A percentile compares a stretch with the other conserved stretches of the same genome.
These are phyloP conservation scores for Timema cristinae DNA, from an alignment of 2,888 invertebrate species.

Conservation along the genomic window DNA sequence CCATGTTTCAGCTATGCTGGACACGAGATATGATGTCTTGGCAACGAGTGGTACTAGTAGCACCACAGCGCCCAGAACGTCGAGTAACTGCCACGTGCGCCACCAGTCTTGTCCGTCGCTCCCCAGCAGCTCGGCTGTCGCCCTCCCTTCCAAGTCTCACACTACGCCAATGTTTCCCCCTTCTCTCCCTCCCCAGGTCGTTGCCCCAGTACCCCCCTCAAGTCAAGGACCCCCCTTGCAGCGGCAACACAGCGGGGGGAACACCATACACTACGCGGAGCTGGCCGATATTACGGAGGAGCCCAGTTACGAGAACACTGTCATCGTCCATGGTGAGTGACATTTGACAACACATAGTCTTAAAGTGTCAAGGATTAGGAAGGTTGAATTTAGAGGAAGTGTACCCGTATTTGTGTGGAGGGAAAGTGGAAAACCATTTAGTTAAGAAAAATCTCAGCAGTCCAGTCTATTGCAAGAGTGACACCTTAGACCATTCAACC, in stretches of 20 bases:
- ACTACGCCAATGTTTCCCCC: constrained; percentile 34
- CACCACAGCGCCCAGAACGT: constrained; percentile 26
- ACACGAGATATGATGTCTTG: constrained; percentile 46
- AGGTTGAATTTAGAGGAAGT: too few relatives aligned
- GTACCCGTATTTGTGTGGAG: too few relatives aligned
- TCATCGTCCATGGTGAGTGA: constrained; percentile 45
- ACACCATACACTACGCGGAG: constrained; percentile 35
- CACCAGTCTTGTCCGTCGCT: constrained; percentile 30
- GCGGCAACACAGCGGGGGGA: constrained; percentile 31
- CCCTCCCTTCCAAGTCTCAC: constrained; percentile 32
- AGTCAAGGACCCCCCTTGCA: constrained; percentile 33
- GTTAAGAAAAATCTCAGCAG: too few relatives aligned
- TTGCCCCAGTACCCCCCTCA: constrained; percentile 29
- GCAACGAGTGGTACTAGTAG: constrained; percentile 38
- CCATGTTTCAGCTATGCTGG: constrained; percentile 38
- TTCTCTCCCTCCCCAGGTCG: constrained; percentile 30
- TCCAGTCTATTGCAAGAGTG: too few relatives aligned
- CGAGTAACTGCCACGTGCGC: constrained; percentile 33
- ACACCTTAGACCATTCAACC: too few relatives aligned
- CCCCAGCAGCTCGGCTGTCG: constrained; percentile 29
- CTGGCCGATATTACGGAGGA: constrained; percentile 43
- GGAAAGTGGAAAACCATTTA: too few relatives aligned
- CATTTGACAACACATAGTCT: too few relatives aligned
- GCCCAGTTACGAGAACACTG: constrained; percentile 53
- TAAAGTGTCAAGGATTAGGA: too few relatives aligned